These are phyloP conservation scores for Tetropium fuscum DNA, from an alignment of 2,888 invertebrate species.

Conservation along the genomic window DNA sequence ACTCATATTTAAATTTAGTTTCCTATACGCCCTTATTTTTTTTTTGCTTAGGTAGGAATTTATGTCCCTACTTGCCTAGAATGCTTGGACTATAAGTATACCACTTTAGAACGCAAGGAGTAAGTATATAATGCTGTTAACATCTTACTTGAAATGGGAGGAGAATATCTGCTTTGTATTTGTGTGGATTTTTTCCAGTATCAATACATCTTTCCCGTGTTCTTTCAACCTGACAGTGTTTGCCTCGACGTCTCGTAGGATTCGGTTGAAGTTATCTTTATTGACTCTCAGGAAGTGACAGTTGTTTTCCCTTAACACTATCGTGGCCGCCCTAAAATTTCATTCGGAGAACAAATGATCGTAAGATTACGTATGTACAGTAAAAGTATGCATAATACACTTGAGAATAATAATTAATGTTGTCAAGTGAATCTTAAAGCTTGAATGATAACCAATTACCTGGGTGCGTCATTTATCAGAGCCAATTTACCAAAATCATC, in stretches of 20 bases:
- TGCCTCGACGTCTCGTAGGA: conserved; percentile 86
- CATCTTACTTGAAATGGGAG: conserved; percentile 77
- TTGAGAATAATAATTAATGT: neutral
- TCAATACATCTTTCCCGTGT: conserved; percentile 85
- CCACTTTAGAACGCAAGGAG: too few species aligned
- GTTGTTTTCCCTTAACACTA: conserved; percentile 83
- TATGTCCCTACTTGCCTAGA: too few species aligned
- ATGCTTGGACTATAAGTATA: too few species aligned
- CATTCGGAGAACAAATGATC: neutral
- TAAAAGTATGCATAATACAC: too few species aligned
- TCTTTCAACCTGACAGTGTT: conserved; percentile 88
- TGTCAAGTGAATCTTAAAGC: conserved; percentile 1
- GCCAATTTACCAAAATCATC: conserved; percentile 91
- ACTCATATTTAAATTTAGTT: too few species aligned
- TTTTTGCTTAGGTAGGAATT: too few species aligned
- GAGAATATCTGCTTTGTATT: conserved; percentile 68
- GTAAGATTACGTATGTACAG: too few species aligned
- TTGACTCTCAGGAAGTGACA: conserved; percentile 87
- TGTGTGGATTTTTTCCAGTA: conserved; percentile 79
- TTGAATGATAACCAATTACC: conserved; percentile 66
- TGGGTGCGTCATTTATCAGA: conserved; percentile 86
- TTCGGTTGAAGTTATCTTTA: conserved; percentile 87
- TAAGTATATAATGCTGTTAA: too few species aligned
- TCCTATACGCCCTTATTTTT: too few species aligned
- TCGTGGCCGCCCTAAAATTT: conserved; percentile 79